These are phyloP conservation scores for Takifugu rubripes DNA, from an alignment of 2,797 vertebrate species.

Conservation along the genomic window DNA sequence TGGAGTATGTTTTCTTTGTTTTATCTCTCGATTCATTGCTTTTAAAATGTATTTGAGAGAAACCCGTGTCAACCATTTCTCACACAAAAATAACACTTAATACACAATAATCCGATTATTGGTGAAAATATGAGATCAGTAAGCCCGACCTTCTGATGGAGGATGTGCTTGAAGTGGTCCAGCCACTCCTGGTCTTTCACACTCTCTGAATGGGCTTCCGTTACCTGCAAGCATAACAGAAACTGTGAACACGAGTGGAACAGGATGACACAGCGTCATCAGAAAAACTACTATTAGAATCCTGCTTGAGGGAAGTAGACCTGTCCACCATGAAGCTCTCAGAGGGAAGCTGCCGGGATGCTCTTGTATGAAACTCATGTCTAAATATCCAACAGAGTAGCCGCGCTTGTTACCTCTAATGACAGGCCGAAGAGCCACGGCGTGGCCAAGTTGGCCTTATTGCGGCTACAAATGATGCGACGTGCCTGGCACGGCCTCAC, in stretches of 20 bases:
- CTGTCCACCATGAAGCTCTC: conserved; percentile 55
- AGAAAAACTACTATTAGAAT: conserved; percentile 17
- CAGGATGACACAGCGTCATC: not conserved
- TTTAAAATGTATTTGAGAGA: conserved; percentile 1
- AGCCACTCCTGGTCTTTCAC: conserved; percentile 83
- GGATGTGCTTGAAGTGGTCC: conserved; percentile 78
- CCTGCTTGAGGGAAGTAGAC: conserved; percentile 40
- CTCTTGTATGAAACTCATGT: conserved; percentile 54
- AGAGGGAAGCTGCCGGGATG: conserved; percentile 43
- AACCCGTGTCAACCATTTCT: too few relatives aligned
- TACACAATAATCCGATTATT: not conserved
- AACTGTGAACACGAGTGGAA: conserved; percentile 9
- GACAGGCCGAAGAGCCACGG: conserved; percentile 38
- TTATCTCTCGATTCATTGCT: conserved; percentile 48
- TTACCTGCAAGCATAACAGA: conserved; percentile 65
- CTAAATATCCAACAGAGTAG: conserved; percentile 49
- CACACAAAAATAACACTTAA: too few relatives aligned
- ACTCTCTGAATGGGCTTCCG: conserved; percentile 59
- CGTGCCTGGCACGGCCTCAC: conserved; percentile 3
- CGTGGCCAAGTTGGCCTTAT: conserved; percentile 42
- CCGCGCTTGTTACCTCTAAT: conserved; percentile 66
- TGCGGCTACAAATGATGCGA: conserved; percentile 29
- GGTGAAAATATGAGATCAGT: not conserved
- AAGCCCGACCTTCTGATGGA: conserved; percentile 83
- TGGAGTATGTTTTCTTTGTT: conserved; percentile 56